Conservation (phyloP, 2,797 vertebrate genomes). For the Lutra lutra region DNA sequence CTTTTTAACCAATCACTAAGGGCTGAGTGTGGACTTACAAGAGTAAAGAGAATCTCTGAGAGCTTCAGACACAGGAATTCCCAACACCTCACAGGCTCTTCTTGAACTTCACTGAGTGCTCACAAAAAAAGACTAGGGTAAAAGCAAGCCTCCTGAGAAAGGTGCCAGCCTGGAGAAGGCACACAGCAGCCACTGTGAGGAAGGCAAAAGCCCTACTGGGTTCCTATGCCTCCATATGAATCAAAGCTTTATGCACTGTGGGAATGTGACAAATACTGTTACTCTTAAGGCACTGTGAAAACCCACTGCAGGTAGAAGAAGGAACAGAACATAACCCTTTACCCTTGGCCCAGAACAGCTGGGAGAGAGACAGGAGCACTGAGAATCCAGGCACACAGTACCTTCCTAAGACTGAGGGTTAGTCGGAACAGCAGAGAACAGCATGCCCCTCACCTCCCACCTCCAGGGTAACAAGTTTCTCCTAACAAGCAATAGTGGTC, state of each 20-base stretch:
- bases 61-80: background rate
- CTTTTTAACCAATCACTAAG: slow-evolving; percentile 5
- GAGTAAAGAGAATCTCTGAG: background rate
- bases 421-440: background rate
- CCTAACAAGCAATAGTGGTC: background rate
- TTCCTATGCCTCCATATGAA: background rate
- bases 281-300: background rate
- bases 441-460: background rate
- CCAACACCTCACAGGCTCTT: background rate
- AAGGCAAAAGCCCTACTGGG: background rate
- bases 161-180: background rate
- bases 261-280: background rate
- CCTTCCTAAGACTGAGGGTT: background rate
- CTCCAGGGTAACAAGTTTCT: background rate
- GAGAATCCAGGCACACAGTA: background rate
- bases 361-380: background rate
- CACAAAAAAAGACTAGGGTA: background rate
- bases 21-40: background rate
- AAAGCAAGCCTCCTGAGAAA: background rate
- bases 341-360: background rate
- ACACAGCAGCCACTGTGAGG: background rate
- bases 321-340: background rate
- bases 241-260: background rate
- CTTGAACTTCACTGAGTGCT: background rate
- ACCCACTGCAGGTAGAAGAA: background rate